phyloP scores from a whole-genome alignment of 2,113 vertebrate species.

The Sakesphorus luctuosus region DNA sequence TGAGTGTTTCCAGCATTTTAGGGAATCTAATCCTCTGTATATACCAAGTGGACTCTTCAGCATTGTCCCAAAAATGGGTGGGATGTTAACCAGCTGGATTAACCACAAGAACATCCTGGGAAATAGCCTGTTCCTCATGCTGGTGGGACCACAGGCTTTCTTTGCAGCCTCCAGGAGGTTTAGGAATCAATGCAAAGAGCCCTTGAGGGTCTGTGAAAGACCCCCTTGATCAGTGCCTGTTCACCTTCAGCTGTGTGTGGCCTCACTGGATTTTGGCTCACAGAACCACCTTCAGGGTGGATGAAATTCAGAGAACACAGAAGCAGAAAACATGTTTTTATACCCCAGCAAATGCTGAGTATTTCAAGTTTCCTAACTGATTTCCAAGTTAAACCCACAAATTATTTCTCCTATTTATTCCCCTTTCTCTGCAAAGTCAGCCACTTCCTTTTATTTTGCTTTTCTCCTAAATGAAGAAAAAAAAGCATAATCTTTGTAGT shows the following conservation, averaged over 20 bases:
- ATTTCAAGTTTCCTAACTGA: neutral
- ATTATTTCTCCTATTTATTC: neutral
- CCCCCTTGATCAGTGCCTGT: neutral
- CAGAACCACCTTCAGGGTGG: neutral
- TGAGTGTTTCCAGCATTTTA: neutral
- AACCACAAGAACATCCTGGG: neutral
- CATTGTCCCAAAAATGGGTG: neutral
- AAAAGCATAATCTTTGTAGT: neutral
- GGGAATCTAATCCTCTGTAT: neutral
- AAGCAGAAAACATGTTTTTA: neutral
- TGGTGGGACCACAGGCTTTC: neutral
- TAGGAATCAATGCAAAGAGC: neutral
- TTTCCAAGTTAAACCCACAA: neutral
- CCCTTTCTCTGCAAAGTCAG: neutral
- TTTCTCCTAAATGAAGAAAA: neutral
- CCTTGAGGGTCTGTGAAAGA: neutral
- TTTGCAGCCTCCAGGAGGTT: neutral
- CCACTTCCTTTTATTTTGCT: neutral
- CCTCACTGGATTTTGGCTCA: neutral
- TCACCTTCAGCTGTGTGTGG: neutral
- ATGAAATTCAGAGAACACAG: neutral
- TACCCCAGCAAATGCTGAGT: neutral
- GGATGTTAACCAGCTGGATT: neutral
- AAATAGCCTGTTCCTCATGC: neutral
- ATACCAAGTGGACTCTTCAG: neutral